Evolutionary conservation across 2,888 invertebrate genomes (phyloP), one percentile per base, ranked within the genome.

Genomic region (Anodontia alba): DNA sequence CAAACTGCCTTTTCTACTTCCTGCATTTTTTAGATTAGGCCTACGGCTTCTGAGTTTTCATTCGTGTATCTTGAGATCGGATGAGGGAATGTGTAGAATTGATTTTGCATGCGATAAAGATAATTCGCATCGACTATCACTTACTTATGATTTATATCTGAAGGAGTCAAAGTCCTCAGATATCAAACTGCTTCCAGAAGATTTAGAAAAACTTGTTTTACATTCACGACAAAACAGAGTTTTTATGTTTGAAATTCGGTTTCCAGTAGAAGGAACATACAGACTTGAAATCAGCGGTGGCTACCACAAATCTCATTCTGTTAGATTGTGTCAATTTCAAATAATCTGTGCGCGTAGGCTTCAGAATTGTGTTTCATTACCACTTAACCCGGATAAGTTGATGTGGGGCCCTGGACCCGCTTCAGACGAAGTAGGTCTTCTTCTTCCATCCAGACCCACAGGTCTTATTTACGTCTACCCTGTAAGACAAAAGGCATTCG

Each of bases 361-460:
- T 0, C 26, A 43, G 17, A 36, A 51, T n/a, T 74, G 81, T 54
- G 51, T 57, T 29, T 62, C 73, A n/a, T 12, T 79, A 0, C 84
- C 84, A 10, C 73, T 71, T 20, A 36, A 49, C 20, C 70, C 81
- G 20, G 73, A 69, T 10, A 66, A 46, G 12, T n/a, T 81, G 3
- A 84, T 81, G 81, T 84, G 81, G 81, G 84, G 84, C 17, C 81
- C 78, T 5, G 81, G 81, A 2, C 75, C 81, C 7, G n/a, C 42
- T 5, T 81, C 76, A 66, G 51, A 73, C 31, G 76, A 78, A 23
- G 57, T 42, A 31, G 84, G 84, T 23, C 51, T 84, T 0, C 20
- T 81, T n/a, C 42, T 84, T 17, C 79, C 84, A 31, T 84, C 84
- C 0, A 73, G 79, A 42, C 79, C 81, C 42, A 72, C 71, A 0